Evolutionary conservation across 2,888 invertebrate species (phyloP).

Genomic region (Augiades crinisus): DNA sequence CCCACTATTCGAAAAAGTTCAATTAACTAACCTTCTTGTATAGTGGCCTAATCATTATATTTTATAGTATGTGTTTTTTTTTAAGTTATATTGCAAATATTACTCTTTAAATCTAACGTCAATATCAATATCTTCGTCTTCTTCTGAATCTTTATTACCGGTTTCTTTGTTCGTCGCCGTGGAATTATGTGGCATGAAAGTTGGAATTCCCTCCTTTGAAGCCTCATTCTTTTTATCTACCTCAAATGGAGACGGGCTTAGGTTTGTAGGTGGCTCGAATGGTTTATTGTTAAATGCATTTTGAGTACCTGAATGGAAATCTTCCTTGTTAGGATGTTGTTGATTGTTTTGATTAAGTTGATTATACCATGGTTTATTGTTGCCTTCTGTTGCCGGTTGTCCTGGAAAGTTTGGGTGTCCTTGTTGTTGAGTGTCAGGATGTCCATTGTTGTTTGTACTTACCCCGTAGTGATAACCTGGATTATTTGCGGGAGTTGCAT

Average conservation of each 20-base stretch:
- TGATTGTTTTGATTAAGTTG: background rate
- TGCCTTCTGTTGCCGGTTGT: background rate
- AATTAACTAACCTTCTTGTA: too few species aligned
- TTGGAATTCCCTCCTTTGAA: background rate
- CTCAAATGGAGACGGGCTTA: background rate
- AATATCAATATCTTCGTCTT: slow-evolving; percentile 7
- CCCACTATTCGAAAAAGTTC: too few species aligned
- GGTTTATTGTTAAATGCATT: background rate
- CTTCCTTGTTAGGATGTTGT: background rate
- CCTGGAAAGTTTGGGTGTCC: background rate
- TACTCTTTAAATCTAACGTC: slow-evolving; percentile 15
- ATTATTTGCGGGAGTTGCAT: background rate
- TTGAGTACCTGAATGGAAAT: background rate
- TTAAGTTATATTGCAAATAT: too few species aligned
- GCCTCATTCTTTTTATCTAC: background rate
- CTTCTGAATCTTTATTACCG: slow-evolving; percentile 6
- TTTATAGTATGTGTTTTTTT: too few species aligned
- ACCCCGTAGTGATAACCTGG: background rate
- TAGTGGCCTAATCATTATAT: too few species aligned
- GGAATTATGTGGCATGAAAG: background rate
- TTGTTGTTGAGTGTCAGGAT: background rate
- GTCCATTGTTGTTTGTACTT: slow-evolving; percentile 2
- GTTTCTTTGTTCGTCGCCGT: background rate
- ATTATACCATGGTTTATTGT: background rate
- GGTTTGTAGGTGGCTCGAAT: background rate